Base-by-base conservation (phyloP, 64 coral and sea anemone genomes). In the Porites lutea region DNA sequence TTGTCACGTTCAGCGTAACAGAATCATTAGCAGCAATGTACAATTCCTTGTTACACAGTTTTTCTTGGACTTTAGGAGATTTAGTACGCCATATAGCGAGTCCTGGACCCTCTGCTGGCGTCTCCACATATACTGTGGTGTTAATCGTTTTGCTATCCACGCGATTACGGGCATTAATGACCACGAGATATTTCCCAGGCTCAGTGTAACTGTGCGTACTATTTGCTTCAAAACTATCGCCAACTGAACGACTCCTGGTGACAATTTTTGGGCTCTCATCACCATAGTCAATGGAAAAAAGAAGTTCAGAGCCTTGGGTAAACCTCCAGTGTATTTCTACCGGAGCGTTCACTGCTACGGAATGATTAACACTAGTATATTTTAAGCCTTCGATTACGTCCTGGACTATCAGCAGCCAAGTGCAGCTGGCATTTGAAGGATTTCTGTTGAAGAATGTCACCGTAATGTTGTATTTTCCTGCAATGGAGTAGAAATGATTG, bases 391-490 rank as follows among this genome's bases (percentile, higher is more conserved):
- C 69, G 23, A 92, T 61, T 7, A 74, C 71, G 19, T 92, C 90
- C 63, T 92, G 71, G 15, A 74, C 82, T 0, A 86, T 77, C 4
- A 86, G 3, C 58, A 2, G 15, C 20, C 90, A 92, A 4, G 8
- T 67, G 4, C 18, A 13, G 2, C 37, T 83, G 23, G 9, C 46
- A 74, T 92, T 64, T 19, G 77, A 3, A 13, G 18, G 72, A 67
- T 86, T 87, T 54, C 63, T 75, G 72, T 92, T 92, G 19, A 9
- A 43, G 16, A 77, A 59, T 13, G 45, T 92, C 69, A 74, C 72
- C 9, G 72, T 92, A 15, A 92, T 78, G 27, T 72, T 58, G 27
- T 92, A 86, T 48, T 86, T 75, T 51, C 90, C 82, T 52, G 71
- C 18, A 13, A 18, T 22, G 1, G 37, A 53, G 90, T 92, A 92